These are phyloP conservation scores for Drosophila mulleri DNA, from an alignment of 2,888 invertebrate genomes.

Conservation along the genomic window DNA sequence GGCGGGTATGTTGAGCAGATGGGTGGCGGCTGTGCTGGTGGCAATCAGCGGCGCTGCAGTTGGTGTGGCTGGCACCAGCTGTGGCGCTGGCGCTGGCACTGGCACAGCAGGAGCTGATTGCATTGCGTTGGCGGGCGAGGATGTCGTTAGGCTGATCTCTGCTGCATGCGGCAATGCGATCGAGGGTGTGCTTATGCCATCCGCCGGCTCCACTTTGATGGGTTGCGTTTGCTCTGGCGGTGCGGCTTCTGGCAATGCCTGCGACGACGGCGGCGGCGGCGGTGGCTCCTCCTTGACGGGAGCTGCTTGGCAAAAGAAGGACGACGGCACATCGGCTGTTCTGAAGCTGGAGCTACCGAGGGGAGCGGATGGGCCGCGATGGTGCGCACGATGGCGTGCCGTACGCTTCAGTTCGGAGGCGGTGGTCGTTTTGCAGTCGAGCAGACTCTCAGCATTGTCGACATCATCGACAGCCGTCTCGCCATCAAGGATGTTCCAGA, in stretches of 20 bases:
- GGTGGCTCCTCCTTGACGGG: slow-evolving; percentile 37
- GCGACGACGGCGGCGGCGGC: slow-evolving; percentile 22
- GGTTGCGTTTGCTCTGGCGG: slow-evolving; percentile 22
- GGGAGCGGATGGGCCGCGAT: slow-evolving; percentile 25
- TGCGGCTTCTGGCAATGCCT: slow-evolving; percentile 39
- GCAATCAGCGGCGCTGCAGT: slow-evolving; percentile 22
- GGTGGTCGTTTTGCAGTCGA: slow-evolving; percentile 80
- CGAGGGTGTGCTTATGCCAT: slow-evolving; percentile 33
- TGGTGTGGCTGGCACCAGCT: slow-evolving; percentile 7
- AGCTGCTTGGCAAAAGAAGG: slow-evolving; percentile 77
- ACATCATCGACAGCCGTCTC: slow-evolving; percentile 81
- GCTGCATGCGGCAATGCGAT: slow-evolving; percentile 7
- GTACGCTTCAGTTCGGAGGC: slow-evolving; percentile 67
- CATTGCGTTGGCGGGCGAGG: slow-evolving; percentile 29
- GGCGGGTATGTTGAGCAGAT: slow-evolving; percentile 67
- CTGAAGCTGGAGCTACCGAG: slow-evolving; percentile 69
- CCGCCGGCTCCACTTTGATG: slow-evolving; percentile 72
- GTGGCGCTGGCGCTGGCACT: slow-evolving; percentile 9
- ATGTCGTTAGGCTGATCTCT: slow-evolving; percentile 33
- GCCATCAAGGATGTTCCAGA: slow-evolving; percentile 85
- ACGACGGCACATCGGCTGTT: slow-evolving; percentile 29
- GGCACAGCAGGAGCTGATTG: slow-evolving; percentile 28
- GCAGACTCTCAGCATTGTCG: slow-evolving; percentile 73
- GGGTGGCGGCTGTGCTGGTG: slow-evolving; percentile 27
- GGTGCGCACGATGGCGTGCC: slow-evolving; percentile 20